A percentile compares a stretch with the other conserved stretches of the same genome.
Evolutionary conservation across 2,888 invertebrate genomes (phyloP).

Genomic region (Eupithecia insigniata): DNA sequence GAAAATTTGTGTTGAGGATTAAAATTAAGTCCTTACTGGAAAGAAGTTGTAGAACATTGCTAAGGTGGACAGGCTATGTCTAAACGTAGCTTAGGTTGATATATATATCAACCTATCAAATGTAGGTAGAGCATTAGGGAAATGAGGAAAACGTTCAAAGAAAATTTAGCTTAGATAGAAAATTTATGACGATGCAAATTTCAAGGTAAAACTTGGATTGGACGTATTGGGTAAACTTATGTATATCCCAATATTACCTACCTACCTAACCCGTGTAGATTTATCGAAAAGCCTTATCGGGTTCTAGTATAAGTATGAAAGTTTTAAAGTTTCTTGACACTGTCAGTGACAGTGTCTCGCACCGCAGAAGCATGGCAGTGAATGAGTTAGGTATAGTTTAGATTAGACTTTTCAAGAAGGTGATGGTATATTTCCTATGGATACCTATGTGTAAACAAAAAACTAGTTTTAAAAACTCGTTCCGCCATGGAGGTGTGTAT

Average conservation of each 20-base stretch:
- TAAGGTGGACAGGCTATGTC: neutral
- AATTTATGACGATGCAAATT: neutral
- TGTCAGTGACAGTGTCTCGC: too few relatives aligned
- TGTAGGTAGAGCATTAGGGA: neutral
- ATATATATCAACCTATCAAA: neutral
- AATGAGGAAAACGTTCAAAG: neutral
- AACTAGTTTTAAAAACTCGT: neutral
- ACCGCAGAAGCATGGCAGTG: too few relatives aligned
- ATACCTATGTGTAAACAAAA: neutral
- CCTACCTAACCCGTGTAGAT: neutral
- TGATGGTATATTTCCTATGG: neutral
- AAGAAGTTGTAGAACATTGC: too few relatives aligned
- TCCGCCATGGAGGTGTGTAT: conserved; percentile 6
- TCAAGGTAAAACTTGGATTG: neutral
- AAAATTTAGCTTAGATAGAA: neutral
- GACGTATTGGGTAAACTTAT: neutral
- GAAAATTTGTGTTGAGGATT: too few relatives aligned
- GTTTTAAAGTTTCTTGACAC: neutral
- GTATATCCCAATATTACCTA: neutral
- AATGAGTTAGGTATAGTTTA: too few relatives aligned
- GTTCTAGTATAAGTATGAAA: too few relatives aligned
- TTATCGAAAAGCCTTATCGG: neutral
- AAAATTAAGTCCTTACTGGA: too few relatives aligned
- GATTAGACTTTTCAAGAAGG: neutral
- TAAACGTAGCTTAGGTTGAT: neutral